A percentile compares a stretch with the other conserved stretches of the same genome.
Evolutionary conservation across 2,888 invertebrate species (phyloP).

Genomic region (Erebia epiphron): DNA sequence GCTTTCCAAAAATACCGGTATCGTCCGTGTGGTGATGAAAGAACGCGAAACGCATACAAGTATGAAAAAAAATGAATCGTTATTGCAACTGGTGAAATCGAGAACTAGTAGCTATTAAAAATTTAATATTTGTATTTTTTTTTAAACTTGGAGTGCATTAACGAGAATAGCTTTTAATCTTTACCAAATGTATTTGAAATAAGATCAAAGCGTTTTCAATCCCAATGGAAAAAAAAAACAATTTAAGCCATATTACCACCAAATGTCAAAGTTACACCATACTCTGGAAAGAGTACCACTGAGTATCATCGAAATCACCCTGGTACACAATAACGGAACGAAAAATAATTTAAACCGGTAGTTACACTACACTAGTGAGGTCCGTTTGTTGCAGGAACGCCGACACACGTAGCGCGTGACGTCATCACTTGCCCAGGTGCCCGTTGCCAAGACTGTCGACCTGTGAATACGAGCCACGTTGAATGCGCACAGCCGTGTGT

Average conservation of each 20-base stretch:
- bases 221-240: background rate
- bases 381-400: constrained; percentile 80
- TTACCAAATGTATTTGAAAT: background rate
- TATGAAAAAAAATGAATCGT: constrained; percentile 6
- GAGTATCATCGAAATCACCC: background rate
- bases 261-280: background rate
- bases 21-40: constrained; percentile 49
- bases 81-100: background rate
- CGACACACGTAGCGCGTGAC: constrained; percentile 75
- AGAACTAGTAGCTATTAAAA: background rate
- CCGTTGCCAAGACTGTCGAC: constrained; percentile 73
- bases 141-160: background rate
- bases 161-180: background rate
- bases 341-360: constrained; percentile 39
- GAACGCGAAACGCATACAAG: constrained; percentile 39
- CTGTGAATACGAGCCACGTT: constrained; percentile 72
- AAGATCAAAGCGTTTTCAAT: background rate
- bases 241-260: background rate
- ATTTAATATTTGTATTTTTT: background rate
- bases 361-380: constrained; percentile 79
- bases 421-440: constrained; percentile 71
- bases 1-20: constrained; percentile 21
- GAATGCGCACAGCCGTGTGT: constrained; percentile 77
- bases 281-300: background rate
- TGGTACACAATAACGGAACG: constrained; percentile 2